Evolutionary conservation across 2,888 invertebrate species (phyloP).

Genomic region (Endomychus coccineus): DNA sequence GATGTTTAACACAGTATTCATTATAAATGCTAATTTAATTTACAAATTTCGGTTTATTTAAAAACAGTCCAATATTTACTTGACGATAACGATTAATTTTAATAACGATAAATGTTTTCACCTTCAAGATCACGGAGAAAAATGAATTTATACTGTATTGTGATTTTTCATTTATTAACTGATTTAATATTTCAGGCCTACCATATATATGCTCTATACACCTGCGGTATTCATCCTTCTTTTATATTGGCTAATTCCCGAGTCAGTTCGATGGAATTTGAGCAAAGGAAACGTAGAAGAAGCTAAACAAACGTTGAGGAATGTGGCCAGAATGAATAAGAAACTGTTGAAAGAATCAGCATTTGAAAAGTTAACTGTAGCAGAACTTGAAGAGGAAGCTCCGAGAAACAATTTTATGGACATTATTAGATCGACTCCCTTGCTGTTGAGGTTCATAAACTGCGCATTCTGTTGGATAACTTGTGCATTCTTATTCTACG

Average conservation of each 20-base stretch:
- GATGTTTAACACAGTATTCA: too few relatives aligned
- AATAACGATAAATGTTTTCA: too few relatives aligned
- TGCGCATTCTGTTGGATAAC: constrained; percentile 78
- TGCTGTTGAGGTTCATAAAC: constrained; percentile 51
- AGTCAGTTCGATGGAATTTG: constrained; percentile 70
- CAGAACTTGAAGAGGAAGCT: constrained; percentile 7
- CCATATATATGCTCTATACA: constrained; percentile 49
- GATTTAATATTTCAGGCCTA: constrained; percentile 31
- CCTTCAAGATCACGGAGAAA: too few relatives aligned
- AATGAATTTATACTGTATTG: too few relatives aligned
- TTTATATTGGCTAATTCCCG: constrained; percentile 62
- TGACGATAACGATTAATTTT: background rate
- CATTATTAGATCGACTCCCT: constrained; percentile 49
- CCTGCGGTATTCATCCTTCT: constrained; percentile 60
- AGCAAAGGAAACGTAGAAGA: constrained; percentile 51
- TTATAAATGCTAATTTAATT: too few relatives aligned
- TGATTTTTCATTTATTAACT: too few relatives aligned
- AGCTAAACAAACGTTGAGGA: constrained; percentile 52
- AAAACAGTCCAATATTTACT: background rate
- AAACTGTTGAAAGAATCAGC: constrained; percentile 33
- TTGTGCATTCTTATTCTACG: constrained; percentile 72
- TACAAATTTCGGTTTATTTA: background rate
- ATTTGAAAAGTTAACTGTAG: constrained; percentile 29
- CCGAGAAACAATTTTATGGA: constrained; percentile 23
- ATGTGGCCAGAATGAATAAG: constrained; percentile 57